phyloP scores from a whole-genome alignment of 2,888 invertebrate genomes.

The Idaea aversata region DNA sequence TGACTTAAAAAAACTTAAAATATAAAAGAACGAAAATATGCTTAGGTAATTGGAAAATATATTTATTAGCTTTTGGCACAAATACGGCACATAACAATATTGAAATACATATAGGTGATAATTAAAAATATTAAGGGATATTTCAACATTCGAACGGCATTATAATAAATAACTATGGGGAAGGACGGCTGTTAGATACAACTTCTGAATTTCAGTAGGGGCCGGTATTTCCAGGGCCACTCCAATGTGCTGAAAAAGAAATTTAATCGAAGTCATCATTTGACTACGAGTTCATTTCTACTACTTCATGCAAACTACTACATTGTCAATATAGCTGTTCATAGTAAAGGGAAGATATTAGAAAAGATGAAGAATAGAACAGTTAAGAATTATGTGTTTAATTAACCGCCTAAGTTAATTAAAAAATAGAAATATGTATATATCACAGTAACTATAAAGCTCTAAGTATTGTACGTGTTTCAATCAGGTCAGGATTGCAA shows the following conservation, averaged over 20 bases:
- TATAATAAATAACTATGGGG: neutral
- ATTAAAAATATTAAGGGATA: neutral
- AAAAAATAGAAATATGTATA: neutral
- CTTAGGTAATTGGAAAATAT: neutral
- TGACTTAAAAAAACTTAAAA: neutral
- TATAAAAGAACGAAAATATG: neutral
- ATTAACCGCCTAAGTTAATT: neutral
- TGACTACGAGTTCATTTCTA: neutral
- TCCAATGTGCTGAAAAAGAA: slow-evolving; percentile 24
- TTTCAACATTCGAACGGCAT: neutral
- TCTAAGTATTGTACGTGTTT: neutral
- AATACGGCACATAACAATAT: slow-evolving; percentile 1
- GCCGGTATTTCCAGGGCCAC: slow-evolving; percentile 9
- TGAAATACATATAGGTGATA: slow-evolving; percentile 1
- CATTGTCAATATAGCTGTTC: neutral
- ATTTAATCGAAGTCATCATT: neutral
- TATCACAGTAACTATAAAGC: neutral
- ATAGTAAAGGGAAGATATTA: neutral
- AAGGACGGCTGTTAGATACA: neutral
- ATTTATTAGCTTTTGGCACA: neutral
- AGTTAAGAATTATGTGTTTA: neutral
- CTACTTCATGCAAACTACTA: slow-evolving; percentile 5
- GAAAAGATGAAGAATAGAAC: neutral
- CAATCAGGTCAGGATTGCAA: neutral
- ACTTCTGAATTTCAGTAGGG: slow-evolving; percentile 11